Conservation (phyloP, 1,140 invertebrate genomes). For the Drosophila persimilis region DNA sequence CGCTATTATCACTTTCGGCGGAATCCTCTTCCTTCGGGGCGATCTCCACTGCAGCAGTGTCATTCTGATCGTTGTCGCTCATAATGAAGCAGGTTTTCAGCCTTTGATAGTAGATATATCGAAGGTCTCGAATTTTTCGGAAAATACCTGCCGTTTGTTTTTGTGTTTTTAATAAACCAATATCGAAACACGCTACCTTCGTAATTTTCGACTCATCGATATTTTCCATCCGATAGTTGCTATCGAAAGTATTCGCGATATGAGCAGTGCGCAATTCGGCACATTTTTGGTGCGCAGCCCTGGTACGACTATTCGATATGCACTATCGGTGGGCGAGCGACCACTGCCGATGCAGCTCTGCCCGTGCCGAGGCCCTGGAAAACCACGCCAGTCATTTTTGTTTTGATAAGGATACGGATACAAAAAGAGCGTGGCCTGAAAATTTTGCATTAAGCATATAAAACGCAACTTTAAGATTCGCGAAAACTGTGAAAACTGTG, state of each 20-base stretch:
- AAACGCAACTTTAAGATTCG: conserved; percentile 43
- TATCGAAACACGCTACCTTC: background rate
- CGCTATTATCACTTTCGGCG: conserved; percentile 6
- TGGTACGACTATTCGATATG: conserved; percentile 48
- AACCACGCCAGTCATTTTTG: conserved; percentile 83
- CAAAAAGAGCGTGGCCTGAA: conserved; percentile 73
- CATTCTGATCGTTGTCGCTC: conserved; percentile 9
- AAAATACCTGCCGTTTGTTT: conserved; percentile 19
- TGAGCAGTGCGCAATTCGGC: conserved; percentile 2
- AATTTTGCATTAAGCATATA: conserved; percentile 60
- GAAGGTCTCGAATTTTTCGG: conserved; percentile 7
- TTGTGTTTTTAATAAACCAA: conserved; percentile 9
- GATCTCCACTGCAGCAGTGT: background rate
- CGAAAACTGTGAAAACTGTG: conserved; percentile 58
- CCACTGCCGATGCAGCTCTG: conserved; percentile 53
- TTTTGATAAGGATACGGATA: conserved; percentile 82
- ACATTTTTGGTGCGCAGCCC: background rate
- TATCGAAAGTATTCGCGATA: conserved; percentile 4
- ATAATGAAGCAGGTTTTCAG: background rate
- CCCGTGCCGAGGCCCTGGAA: conserved; percentile 57
- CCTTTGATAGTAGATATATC: background rate
- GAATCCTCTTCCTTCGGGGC: background rate
- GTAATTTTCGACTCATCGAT: conserved; percentile 9
- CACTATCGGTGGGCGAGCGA: conserved; percentile 17
- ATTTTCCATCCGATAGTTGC: background rate